These are phyloP conservation scores for Todus mexicanus DNA, from an alignment of 2,797 vertebrate species.

Conservation along the genomic window DNA sequence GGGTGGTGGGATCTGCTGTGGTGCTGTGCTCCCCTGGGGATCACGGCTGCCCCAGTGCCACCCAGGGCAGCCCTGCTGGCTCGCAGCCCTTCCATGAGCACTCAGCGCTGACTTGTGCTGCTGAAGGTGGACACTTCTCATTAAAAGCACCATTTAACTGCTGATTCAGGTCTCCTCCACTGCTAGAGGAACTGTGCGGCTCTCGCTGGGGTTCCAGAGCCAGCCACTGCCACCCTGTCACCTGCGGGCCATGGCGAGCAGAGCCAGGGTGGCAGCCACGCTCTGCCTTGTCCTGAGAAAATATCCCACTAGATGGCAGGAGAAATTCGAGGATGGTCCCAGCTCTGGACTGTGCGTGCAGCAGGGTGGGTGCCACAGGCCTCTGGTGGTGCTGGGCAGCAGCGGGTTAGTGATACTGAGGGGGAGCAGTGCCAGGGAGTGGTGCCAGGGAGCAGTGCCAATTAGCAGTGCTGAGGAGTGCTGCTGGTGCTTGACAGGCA, in stretches of 20 bases:
- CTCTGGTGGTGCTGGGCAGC: background rate
- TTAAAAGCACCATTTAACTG: background rate
- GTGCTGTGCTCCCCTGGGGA: background rate
- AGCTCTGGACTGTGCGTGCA: accelerated
- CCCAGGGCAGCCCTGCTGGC: background rate
- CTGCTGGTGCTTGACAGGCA: too few species aligned
- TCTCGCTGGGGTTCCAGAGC: background rate
- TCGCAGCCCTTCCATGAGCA: background rate
- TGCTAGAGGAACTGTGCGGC: accelerated
- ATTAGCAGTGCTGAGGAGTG: too few species aligned
- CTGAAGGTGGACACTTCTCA: background rate
- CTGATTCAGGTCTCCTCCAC: accelerated
- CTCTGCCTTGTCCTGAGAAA: background rate
- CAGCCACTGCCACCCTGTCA: accelerated
- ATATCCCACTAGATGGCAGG: slow-evolving; percentile 43
- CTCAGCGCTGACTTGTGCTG: background rate
- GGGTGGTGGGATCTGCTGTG: background rate
- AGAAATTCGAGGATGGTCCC: background rate
- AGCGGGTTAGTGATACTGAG: background rate
- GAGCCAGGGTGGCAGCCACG: background rate
- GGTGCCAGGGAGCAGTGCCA: background rate
- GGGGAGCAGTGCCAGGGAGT: background rate
- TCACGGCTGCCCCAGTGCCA: accelerated
- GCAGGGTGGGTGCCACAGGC: background rate
- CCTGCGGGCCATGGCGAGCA: accelerated